Evolutionary conservation across 2,888 invertebrate genomes (phyloP), one percentile per base, ranked within the genome.

Genomic region (Patella pellucida): DNA sequence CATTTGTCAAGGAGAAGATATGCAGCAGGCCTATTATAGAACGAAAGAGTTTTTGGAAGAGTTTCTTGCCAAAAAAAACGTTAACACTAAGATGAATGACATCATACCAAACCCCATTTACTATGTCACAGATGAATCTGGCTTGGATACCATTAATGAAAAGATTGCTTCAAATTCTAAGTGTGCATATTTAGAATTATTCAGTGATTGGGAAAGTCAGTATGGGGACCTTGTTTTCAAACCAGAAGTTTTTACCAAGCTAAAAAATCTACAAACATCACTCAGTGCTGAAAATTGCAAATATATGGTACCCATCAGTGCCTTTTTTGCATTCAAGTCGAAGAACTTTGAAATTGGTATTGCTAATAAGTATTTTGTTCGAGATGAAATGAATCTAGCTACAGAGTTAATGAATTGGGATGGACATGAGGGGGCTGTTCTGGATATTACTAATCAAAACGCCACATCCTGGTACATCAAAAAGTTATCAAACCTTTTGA

Each of bases 241-340:
- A n/a, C 68, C 76, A 2, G 73, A 19, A 16, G 74, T 74, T 72
- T 54, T 76, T 9, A 69, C 62, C 3, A 70, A 76, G 15, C 31
- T 82, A 31, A 69, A 68, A 27, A 14, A 62, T 7, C 62, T 80
- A 23, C 68, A 68, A 19, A 69, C 52, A 1, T 52, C 52, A 23
- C 71, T 74, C 15, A 67, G 56, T 2, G 31, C 15, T 27, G 50
- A 54, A 19, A 68, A 77, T 16, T 82, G 82, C 62, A 73, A 74
- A 51, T 71, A 77, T 14, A 74, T 80, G 67, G 76, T 82, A 27
- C 82, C 82, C 4, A 71, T 82, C 52, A 79, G 79, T n/a, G 79
- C 82, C 11, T 79, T 82, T 52, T 80, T 82, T 75, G 79, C 76
- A 68, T 82, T 79, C 74, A 78, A 75, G 41, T 82, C 82, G 1